Base-by-base conservation (phyloP, 2,888 invertebrate genomes). In the Nyleta sp. region DNA sequence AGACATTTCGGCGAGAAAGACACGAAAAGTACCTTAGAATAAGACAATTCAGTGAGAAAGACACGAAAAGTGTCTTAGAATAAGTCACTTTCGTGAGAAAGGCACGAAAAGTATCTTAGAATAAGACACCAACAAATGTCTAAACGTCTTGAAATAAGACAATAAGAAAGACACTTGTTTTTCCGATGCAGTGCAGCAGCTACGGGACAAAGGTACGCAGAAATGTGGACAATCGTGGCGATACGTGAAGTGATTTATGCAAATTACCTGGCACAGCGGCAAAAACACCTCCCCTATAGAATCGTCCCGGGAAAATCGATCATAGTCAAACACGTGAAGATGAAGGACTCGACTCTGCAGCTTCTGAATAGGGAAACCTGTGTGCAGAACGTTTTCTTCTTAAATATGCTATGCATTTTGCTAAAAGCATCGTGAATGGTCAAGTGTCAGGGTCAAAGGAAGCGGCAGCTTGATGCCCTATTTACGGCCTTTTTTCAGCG, bases 251-350 rank as follows among this genome's bases (percentile, higher is more conserved):
- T 42, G 13, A 53, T 62, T 72, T 20, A 57, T 53, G 22, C 62
- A 62, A 84, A 87, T 92, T 92, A 96, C 97, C 95, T 97, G 97
- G 90, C 97, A 97, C 6, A 98, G 92, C 5, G 97, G 97, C 86
- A 97, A 92, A 91, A 97, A 97, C 81, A 97, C 96, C 91, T 98
- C 97, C 2, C 97, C 97, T 86, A 98, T 98, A 52, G 97, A 97
- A 90, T 98, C 97, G 90, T 98, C 97, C 85, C 97, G 93, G 52
- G 97, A 97, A 91, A 98, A 98, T 85, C 97, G 94, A 91, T 98
- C 97, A 91, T 97, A 97, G 91, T 98, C 97, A 91, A 97, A 97
- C 60, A 98, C 97, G 91, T 98, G 97, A 57, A 98, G 94, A 91
- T 98, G 97, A 28, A 98, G 93, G 28, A 97, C 97, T 90, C 97